Conservation (phyloP, 2,888 invertebrate genomes). For the Anagyrus pseudococci region DNA sequence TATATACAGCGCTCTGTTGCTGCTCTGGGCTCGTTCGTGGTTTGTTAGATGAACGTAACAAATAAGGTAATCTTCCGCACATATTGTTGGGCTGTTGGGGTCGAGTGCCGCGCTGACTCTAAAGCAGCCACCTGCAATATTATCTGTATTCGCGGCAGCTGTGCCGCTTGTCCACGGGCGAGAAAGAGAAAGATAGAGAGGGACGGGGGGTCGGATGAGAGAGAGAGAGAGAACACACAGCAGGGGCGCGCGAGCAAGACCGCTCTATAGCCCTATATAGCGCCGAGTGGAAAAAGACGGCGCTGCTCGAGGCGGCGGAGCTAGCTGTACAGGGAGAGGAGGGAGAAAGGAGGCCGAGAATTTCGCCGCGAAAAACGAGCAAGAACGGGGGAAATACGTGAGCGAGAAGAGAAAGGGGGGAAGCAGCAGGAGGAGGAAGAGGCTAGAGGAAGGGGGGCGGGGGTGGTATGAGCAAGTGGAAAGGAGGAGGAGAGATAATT, state of each 20-base stretch:
- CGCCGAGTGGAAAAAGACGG: no score
- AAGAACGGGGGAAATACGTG: no score
- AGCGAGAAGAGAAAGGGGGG: slow-evolving; percentile 12
- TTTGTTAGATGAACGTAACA: slow-evolving; percentile 58
- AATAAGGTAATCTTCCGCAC: slow-evolving; percentile 59
- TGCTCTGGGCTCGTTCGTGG: slow-evolving; percentile 47
- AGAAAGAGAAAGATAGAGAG: neutral
- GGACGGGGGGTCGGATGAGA: no score
- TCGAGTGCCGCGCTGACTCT: slow-evolving; percentile 53
- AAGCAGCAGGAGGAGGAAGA: slow-evolving; percentile 12
- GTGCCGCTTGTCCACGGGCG: neutral
- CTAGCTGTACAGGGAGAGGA: no score
- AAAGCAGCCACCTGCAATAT: slow-evolving; percentile 43
- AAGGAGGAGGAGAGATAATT: slow-evolving; percentile 10
- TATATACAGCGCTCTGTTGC: neutral
- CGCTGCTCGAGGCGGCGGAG: no score
- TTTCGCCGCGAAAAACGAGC: no score
- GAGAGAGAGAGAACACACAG: no score
- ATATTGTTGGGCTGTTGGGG: slow-evolving; percentile 55
- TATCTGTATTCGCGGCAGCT: slow-evolving; percentile 10
- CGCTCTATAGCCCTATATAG: no score
- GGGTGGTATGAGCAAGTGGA: slow-evolving; percentile 14
- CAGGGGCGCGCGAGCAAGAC: no score
- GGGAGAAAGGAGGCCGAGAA: no score
- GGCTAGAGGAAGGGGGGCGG: slow-evolving; percentile 2